Evolutionary conservation across 2,113 vertebrate genomes (phyloP), one percentile per base, ranked within the genome.

Genomic region (Pavo muticus): DNA sequence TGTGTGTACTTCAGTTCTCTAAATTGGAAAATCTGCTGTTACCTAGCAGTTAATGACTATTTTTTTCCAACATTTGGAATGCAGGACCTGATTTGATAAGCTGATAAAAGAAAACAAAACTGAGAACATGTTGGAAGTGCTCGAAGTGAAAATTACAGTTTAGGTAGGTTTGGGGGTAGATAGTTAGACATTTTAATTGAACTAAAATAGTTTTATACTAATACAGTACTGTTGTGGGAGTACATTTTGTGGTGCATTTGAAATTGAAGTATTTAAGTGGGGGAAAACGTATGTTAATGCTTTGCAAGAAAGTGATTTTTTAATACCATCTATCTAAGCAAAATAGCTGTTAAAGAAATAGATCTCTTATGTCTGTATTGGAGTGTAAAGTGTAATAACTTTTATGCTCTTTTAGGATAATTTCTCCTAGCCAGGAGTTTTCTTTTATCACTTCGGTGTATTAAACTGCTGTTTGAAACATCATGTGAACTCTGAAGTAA

Each of bases 131-230:
- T 90, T 97, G 94, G 92, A 97, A 97, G 79, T 97, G 85, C 94
- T 97, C 91, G 89, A 96, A 97, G 76, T 95, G 97, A 98, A 98
- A 98, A 98, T 98, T 97, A 94, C 85, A 96, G 97, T 98, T 97
- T 97, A 96, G 95, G 94, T 98, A 93, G 97, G 92, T 96, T 97
- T 97, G 96, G 94, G 84, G 93, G 91, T 96, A 97, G 97, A 96
- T 98, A 97, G 97, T 97, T 98, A 97, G 97, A 98, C 97, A 96
- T 97, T 98, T 98, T 97, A 98, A 97, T 98, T 97, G 97, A 97
- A 97, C 96, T 97, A 97, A 97, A 98, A 93, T 94, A 97, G 96
- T 96, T 98, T 96, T 95, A 94, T 96, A 96, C 96, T 97, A 97
- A 97, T 96, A 96, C 94, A 84, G 97, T 94, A 94, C 90, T 96